phyloP scores from a whole-genome alignment of 2,797 vertebrate genomes.

The Garrulus glandarius region DNA sequence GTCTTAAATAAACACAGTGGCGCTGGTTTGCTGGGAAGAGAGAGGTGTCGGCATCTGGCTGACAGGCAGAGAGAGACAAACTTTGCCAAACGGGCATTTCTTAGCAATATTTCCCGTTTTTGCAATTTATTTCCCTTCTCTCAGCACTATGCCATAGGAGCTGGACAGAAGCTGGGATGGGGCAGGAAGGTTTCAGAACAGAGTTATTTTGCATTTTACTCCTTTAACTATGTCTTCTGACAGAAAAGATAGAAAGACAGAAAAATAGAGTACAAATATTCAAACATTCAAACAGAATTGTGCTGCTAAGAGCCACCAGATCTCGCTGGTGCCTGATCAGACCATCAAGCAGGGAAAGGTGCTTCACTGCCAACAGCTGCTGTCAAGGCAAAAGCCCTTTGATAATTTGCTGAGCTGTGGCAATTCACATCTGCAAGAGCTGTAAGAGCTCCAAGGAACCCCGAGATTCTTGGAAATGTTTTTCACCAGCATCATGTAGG shows the following conservation, averaged over 20 bases:
- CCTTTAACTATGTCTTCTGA: neutral
- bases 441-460: neutral
- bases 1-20: neutral
- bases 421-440: neutral
- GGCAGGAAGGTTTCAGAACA: neutral
- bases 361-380: neutral
- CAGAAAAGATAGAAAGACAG: neutral
- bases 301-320: neutral
- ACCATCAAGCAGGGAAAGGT: neutral
- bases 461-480: neutral
- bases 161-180: neutral
- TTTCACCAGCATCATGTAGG: neutral
- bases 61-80: neutral
- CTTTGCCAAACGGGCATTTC: neutral
- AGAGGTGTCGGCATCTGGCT: neutral
- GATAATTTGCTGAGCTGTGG: neutral
- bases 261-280: neutral
- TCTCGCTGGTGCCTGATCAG: neutral
- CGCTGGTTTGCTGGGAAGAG: neutral
- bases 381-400: neutral
- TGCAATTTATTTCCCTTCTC: neutral
- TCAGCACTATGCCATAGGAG: fast-evolving
- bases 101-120: neutral
- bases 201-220: neutral
- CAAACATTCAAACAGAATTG: neutral